Conservation (phyloP, 1,140 invertebrate species). For the Listronotus bonariensis region DNA sequence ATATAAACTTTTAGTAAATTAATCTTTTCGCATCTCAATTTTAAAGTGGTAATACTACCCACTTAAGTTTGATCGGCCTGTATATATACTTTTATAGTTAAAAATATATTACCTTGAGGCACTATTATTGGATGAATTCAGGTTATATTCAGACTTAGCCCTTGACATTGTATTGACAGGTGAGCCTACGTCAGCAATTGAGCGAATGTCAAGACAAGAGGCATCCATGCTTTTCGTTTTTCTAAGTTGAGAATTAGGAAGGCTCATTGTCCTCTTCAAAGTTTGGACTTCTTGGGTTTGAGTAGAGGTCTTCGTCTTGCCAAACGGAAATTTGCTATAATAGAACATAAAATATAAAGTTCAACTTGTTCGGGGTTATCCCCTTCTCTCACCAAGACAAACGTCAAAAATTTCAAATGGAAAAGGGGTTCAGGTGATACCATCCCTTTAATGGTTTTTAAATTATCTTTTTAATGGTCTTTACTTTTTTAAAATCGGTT, state of each 20-base stretch:
- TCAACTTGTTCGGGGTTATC: not conserved
- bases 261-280: constrained; percentile 64
- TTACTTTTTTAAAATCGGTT: too few species aligned
- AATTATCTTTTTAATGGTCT: too few species aligned
- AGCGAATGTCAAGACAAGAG: constrained; percentile 79
- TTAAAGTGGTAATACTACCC: too few species aligned
- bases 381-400: too few species aligned
- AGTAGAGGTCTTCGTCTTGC: constrained; percentile 76
- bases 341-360: constrained; percentile 36
- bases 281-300: constrained; percentile 63
- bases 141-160: constrained; percentile 85
- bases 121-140: constrained; percentile 64
- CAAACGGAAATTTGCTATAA: constrained; percentile 79
- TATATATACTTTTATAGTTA: too few species aligned
- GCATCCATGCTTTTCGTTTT: constrained; percentile 89
- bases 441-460: too few species aligned
- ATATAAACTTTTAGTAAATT: too few species aligned
- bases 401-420: too few species aligned
- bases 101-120: constrained; percentile 17
- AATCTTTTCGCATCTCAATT: too few species aligned
- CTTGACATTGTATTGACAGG: constrained; percentile 68
- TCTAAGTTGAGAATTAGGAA: constrained; percentile 74
- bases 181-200: constrained; percentile 66
- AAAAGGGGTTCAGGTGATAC: too few species aligned
- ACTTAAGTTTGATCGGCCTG: too few species aligned